A percentile compares a stretch with the other conserved stretches of the same genome.
Evolutionary conservation across 1,140 invertebrate genomes (phyloP).

Genomic region (Cyclargus thomasi): DNA sequence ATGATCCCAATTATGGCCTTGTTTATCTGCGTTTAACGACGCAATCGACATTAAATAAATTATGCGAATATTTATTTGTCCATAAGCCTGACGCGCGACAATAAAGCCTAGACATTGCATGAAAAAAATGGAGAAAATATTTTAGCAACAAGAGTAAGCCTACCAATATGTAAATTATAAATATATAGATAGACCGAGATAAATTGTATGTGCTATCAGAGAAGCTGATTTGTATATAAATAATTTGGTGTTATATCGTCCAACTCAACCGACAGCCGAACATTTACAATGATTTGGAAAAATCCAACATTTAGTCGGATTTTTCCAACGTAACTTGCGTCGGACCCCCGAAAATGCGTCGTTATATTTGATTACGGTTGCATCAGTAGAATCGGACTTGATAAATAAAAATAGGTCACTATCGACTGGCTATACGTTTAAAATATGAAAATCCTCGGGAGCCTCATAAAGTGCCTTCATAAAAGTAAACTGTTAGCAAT

Average conservation of each 20-base stretch:
- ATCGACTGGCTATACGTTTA: background rate
- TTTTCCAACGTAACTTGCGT: too few species aligned
- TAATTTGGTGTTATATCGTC: too few species aligned
- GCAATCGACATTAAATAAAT: slow-evolving; percentile 13
- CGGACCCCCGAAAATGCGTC: too few species aligned
- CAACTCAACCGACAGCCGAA: too few species aligned
- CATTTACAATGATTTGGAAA: too few species aligned
- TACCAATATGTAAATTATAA: too few species aligned
- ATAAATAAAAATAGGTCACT: background rate
- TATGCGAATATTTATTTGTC: slow-evolving; percentile 12
- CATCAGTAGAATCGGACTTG: background rate
- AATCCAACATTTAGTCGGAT: too few species aligned
- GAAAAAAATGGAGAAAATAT: background rate
- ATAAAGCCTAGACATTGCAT: background rate
- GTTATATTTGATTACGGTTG: background rate
- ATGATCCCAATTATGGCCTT: background rate
- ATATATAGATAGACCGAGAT: too few species aligned
- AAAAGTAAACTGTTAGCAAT: background rate
- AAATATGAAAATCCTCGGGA: background rate
- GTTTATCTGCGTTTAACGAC: slow-evolving; percentile 12
- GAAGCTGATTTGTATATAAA: too few species aligned
- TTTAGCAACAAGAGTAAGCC: background rate
- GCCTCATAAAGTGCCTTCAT: background rate
- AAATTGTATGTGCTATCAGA: too few species aligned
- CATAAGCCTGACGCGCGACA: background rate